Evolutionary conservation across 1,140 invertebrate genomes (phyloP).

Genomic region (Drosophila watanabei): DNA sequence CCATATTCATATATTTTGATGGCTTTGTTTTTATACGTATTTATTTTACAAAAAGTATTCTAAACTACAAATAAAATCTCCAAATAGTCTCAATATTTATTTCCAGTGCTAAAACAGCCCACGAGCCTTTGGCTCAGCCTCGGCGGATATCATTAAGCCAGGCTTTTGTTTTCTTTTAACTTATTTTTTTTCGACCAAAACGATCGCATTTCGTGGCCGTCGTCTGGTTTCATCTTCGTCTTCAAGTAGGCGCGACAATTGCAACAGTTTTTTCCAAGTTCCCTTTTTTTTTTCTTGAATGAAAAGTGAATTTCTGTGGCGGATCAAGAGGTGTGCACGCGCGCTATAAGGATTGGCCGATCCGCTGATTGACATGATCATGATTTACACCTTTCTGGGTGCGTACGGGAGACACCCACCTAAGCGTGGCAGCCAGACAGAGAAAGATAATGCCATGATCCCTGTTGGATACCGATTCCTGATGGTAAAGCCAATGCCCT

Average conservation of each 20-base stretch:
- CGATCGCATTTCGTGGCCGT: constrained; percentile 43
- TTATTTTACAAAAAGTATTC: neutral
- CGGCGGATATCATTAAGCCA: constrained; percentile 78
- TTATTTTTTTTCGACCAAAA: constrained; percentile 42
- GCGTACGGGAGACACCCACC: constrained; percentile 79
- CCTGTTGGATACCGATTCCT: constrained; percentile 21
- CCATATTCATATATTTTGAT: too few species aligned
- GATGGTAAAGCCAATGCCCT: constrained; percentile 38
- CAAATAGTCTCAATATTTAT: neutral
- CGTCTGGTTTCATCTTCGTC: constrained; percentile 41
- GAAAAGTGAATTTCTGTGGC: constrained; percentile 49
- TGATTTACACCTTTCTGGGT: constrained; percentile 85
- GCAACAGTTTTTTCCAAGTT: constrained; percentile 66
- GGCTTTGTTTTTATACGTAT: too few species aligned
- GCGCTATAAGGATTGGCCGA: constrained; percentile 63
- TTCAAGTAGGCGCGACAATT: constrained; percentile 83
- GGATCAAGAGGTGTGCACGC: constrained; percentile 60
- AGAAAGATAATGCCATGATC: constrained; percentile 19
- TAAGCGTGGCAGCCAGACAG: constrained; percentile 6
- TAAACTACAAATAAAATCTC: neutral
- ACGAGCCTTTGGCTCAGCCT: constrained; percentile 57
- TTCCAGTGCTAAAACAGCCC: constrained; percentile 45
- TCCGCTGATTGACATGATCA: constrained; percentile 81
- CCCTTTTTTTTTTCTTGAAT: constrained; percentile 30
- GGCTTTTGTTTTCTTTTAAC: constrained; percentile 70